Base-by-base conservation (phyloP, 2,888 invertebrate species). In the Augochlorella aurata region DNA sequence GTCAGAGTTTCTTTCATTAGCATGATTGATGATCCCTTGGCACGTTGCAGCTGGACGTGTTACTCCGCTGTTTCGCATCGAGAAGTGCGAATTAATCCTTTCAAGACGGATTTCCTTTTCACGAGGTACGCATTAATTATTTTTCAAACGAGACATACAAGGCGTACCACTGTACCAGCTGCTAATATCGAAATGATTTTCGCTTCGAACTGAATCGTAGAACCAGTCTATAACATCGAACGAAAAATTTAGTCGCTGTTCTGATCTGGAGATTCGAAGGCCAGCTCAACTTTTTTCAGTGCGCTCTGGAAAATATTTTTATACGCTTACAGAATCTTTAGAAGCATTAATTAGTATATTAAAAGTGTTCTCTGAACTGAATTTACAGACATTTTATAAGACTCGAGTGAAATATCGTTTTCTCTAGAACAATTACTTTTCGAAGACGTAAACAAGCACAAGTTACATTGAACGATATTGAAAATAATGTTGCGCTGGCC, bases 1-100 rank as follows among this genome's bases (percentile, higher is more conserved):
- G 77, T 76, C 77, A 76, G 54, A 58, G 67, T 76, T 58, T 66
- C 24, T 76, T 77, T 76, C 77, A 76, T 77, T 76, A 77, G 38
- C 54, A 58, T 76, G 77, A 77, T 76, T 76, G 77, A 77, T 76
- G 77, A 61, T 16, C 24, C 18, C 18, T 67, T 8, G 9, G 65
- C n/a, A 65, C 44, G 76, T 61, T 38, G 50, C 65, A 45, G 49
- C n/a, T 18, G 38, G 24, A 24, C 44, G 24, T 65, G 44, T 65
- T 58, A 63, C 63, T 47, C 21, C 38, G 38, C n/a, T 18, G 50
- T 52, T 61, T 61, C 45, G 50, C 9, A 50, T 21, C 38, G n/a
- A 45, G 65, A 18, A 78, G 69, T 78, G 21, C 78, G 29, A 77
- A 69, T 78, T 45, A 78, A 78, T 67, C 77, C 49, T 54, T 67